These are phyloP conservation scores for Philypnodon macrostomus DNA, from an alignment of 2,797 vertebrate genomes.

Conservation along the genomic window DNA sequence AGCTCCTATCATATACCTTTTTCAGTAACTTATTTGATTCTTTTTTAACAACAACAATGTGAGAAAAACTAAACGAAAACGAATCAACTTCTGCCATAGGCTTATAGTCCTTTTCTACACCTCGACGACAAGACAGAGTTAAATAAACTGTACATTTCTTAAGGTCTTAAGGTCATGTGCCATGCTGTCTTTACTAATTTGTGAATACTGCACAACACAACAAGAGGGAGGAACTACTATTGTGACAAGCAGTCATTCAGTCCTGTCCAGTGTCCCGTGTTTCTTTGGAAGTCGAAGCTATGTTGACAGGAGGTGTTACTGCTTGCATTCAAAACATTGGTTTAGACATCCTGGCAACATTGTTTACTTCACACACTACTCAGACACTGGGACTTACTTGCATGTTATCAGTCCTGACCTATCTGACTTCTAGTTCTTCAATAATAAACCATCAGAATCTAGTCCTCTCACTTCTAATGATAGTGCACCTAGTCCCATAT, in stretches of 20 bases:
- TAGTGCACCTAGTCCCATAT: too few species aligned
- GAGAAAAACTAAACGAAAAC: too few species aligned
- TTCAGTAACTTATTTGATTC: background rate
- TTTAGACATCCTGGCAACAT: constrained; percentile 4
- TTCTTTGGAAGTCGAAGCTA: constrained; percentile 1
- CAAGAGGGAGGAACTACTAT: background rate
- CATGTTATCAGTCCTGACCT: background rate
- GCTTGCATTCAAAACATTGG: background rate
- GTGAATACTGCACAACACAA: background rate
- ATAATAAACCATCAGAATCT: too few species aligned
- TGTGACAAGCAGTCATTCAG: constrained; percentile 13
- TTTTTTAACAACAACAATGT: too few species aligned
- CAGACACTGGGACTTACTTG: background rate
- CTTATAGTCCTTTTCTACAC: too few species aligned
- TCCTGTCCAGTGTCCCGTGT: constrained; percentile 5
- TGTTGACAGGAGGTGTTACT: constrained; percentile 11
- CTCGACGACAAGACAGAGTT: background rate
- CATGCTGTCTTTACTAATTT: background rate
- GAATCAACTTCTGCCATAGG: too few species aligned
- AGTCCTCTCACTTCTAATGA: too few species aligned
- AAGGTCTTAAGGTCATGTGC: too few species aligned
- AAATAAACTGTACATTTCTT: background rate
- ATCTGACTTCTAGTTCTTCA: constrained; percentile 29
- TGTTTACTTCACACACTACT: constrained; percentile 12
- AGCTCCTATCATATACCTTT: background rate